phyloP scores from a whole-genome alignment of 1,140 invertebrate species.

The Cepaea nemoralis region DNA sequence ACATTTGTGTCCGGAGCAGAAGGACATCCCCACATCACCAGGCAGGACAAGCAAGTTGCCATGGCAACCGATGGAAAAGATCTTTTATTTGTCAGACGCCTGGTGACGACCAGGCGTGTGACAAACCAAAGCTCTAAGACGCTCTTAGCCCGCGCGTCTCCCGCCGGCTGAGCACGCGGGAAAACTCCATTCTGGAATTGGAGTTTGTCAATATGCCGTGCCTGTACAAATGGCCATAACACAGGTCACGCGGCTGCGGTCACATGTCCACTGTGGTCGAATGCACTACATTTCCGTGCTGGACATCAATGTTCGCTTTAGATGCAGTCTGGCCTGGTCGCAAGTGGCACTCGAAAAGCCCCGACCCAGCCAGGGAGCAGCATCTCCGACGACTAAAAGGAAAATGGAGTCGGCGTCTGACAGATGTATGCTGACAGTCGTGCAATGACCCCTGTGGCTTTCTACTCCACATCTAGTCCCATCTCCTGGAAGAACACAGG shows the following conservation, averaged over 20 bases:
- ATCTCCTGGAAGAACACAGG: too few species aligned
- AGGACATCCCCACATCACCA: not conserved
- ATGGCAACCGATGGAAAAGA: slow-evolving; percentile 24
- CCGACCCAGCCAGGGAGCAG: too few species aligned
- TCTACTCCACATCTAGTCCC: too few species aligned
- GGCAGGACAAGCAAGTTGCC: slow-evolving; percentile 26
- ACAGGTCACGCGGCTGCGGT: not conserved
- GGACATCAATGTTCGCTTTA: too few species aligned
- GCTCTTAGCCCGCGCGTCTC: not conserved
- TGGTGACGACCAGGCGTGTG: slow-evolving; percentile 6
- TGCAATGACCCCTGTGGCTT: too few species aligned
- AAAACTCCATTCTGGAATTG: not conserved
- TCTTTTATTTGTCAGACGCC: slow-evolving; percentile 14
- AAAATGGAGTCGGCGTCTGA: too few species aligned
- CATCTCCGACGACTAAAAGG: too few species aligned
- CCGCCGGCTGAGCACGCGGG: not conserved
- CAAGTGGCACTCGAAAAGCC: too few species aligned
- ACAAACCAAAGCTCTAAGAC: slow-evolving; percentile 27
- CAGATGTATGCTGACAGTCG: too few species aligned
- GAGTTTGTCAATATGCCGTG: not conserved
- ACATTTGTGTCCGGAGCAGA: not conserved
- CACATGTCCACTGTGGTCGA: not conserved
- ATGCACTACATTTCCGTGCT: not conserved
- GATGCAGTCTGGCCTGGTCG: too few species aligned
- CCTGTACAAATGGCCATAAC: not conserved